Evolutionary conservation across 2,888 invertebrate genomes (phyloP).

Genomic region (Apamea epomidion): DNA sequence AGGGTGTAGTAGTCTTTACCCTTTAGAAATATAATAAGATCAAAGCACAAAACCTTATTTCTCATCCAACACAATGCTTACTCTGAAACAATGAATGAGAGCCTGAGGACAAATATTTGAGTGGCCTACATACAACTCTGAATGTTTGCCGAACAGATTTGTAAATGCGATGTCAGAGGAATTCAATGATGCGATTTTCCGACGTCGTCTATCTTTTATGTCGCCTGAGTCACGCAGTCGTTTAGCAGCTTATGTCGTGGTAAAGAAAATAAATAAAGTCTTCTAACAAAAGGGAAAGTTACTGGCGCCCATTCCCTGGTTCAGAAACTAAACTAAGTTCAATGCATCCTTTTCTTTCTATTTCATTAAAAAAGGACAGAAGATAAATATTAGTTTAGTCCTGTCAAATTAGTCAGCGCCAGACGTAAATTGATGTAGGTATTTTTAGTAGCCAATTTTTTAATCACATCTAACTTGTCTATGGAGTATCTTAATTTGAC

Average conservation of each 20-base stretch:
- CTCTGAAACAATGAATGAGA: constrained; percentile 14
- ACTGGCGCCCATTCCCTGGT: too few species aligned
- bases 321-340: too few species aligned
- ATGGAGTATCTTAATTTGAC: too few species aligned
- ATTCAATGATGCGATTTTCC: constrained; percentile 17
- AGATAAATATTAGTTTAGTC: too few species aligned
- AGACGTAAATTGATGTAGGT: too few species aligned
- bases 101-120: constrained; percentile 34
- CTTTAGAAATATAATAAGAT: background rate
- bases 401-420: too few species aligned
- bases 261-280: background rate
- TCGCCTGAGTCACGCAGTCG: background rate
- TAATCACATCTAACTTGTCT: too few species aligned
- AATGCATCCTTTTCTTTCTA: too few species aligned
- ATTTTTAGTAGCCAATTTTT: too few species aligned
- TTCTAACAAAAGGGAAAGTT: background rate
- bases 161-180: constrained; percentile 1
- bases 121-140: constrained; percentile 8
- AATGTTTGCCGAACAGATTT: constrained; percentile 20
- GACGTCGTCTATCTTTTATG: too few species aligned
- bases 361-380: too few species aligned
- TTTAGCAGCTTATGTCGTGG: too few species aligned
- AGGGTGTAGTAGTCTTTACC: background rate
- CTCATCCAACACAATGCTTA: constrained; percentile 14
- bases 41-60: constrained; percentile 7